Evolutionary conservation across 2,113 vertebrate genomes (phyloP).

Genomic region (Hyaena hyaena): DNA sequence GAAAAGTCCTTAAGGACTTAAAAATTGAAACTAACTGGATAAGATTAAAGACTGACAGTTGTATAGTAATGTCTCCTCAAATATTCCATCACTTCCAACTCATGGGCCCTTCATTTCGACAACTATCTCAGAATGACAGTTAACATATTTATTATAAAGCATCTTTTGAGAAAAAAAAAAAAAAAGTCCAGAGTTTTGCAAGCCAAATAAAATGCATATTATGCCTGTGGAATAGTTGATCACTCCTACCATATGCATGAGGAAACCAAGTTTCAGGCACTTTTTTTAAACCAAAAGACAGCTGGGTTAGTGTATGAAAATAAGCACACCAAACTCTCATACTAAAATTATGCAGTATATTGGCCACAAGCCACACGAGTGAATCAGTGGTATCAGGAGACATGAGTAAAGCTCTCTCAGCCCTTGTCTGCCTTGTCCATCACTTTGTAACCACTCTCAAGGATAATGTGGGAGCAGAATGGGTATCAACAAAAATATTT

Average conservation of each 20-base stretch:
- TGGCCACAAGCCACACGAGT: background rate
- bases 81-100: background rate
- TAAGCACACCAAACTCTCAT: background rate
- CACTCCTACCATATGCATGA: background rate
- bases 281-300: background rate
- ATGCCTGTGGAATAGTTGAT: background rate
- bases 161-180: background rate
- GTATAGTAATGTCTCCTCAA: background rate
- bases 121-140: background rate
- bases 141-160: background rate
- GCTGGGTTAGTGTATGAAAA: background rate
- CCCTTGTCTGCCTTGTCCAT: background rate
- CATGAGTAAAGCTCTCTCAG: background rate
- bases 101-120: background rate
- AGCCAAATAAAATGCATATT: background rate
- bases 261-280: background rate
- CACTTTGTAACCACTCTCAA: background rate
- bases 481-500: background rate
- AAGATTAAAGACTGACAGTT: background rate
- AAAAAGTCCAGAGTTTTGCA: background rate
- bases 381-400: background rate
- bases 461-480: background rate
- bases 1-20: background rate
- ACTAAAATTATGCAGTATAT: background rate
- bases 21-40: background rate